These are phyloP conservation scores for Oceanites oceanicus DNA, from an alignment of 2,113 vertebrate genomes.

Conservation along the genomic window DNA sequence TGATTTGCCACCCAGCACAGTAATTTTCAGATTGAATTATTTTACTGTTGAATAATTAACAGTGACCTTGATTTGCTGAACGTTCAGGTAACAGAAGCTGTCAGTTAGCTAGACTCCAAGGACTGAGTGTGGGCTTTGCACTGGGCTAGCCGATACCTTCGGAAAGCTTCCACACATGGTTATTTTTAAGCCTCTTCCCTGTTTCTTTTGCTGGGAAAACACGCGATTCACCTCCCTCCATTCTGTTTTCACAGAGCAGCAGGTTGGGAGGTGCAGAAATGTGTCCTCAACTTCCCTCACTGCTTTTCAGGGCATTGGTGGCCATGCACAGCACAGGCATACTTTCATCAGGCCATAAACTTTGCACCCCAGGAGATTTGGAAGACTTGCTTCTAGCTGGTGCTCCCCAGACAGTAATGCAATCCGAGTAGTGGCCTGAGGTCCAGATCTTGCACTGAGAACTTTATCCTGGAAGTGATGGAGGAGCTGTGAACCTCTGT, in stretches of 20 bases:
- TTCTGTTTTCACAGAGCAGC: background rate
- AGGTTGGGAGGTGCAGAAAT: background rate
- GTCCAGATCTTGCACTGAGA: background rate
- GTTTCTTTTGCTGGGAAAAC: background rate
- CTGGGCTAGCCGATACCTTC: background rate
- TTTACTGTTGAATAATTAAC: slow-evolving; percentile 35
- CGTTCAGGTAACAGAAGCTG: background rate
- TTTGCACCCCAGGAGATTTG: background rate
- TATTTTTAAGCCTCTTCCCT: background rate
- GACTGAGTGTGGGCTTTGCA: background rate
- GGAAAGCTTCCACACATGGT: background rate
- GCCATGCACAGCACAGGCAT: background rate
- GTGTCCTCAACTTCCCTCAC: background rate
- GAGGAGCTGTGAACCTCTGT: background rate
- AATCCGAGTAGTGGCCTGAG: background rate
- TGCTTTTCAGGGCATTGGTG: background rate
- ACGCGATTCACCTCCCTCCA: accelerated
- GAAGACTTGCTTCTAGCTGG: background rate
- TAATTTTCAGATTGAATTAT: slow-evolving; percentile 13
- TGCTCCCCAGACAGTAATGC: background rate
- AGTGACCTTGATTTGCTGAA: background rate
- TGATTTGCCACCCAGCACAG: background rate
- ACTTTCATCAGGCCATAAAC: background rate
- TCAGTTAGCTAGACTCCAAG: background rate
- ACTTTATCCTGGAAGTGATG: background rate